These are phyloP conservation scores for Melanotaenia duboulayi DNA, from an alignment of 2,113 vertebrate genomes.

Conservation along the genomic window DNA sequence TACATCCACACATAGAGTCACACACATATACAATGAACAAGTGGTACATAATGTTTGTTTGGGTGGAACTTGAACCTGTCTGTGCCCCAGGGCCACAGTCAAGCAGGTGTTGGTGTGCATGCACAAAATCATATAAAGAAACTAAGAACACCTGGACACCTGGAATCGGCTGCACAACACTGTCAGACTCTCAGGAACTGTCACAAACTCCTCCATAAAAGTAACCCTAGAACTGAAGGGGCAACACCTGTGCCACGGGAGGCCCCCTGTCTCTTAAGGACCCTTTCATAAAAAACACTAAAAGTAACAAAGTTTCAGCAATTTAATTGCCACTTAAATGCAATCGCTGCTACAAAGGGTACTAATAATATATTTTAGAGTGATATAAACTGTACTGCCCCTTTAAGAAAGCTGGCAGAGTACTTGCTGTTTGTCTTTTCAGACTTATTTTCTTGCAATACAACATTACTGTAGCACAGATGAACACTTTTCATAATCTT, in stretches of 20 bases:
- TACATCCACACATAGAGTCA: conserved; percentile 18
- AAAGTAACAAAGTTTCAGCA: conserved; percentile 60
- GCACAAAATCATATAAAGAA: conserved; percentile 33
- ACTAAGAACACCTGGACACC: conserved; percentile 74
- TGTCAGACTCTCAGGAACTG: conserved; percentile 64
- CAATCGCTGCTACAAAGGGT: conserved; percentile 45
- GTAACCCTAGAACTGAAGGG: conserved; percentile 62
- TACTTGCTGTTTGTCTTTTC: no score
- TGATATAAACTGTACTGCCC: conserved; percentile 29
- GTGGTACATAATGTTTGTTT: conserved; percentile 70
- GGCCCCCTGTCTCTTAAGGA: conserved; percentile 53
- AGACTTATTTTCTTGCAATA: no score
- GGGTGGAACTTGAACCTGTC: conserved; percentile 76
- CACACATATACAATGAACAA: conserved; percentile 49
- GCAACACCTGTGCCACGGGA: conserved; percentile 72
- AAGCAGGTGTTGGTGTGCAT: conserved; percentile 60
- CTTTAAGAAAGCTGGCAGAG: no score
- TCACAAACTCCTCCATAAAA: conserved; percentile 69
- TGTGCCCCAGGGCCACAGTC: conserved; percentile 57
- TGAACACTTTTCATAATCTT: no score
- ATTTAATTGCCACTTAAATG: conserved; percentile 72
- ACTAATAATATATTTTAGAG: conserved; percentile 55
- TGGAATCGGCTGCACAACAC: conserved; percentile 42
- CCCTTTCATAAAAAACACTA: conserved; percentile 59
- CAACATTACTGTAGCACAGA: no score